Evolutionary conservation across 2,888 invertebrate species (phyloP).

Genomic region (Chironomus riparius): DNA sequence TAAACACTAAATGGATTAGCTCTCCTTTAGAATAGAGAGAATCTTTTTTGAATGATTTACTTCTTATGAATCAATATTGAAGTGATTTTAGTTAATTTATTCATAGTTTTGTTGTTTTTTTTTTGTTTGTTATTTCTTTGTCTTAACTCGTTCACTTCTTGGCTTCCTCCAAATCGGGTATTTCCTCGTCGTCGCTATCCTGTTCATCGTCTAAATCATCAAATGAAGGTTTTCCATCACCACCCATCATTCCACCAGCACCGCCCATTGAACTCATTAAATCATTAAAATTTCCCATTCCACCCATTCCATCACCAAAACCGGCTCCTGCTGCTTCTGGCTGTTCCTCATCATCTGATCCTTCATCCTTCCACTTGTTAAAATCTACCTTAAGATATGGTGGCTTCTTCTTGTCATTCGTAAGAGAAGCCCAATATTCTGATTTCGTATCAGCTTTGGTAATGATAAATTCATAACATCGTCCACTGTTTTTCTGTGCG

Average conservation of each 20-base stretch:
- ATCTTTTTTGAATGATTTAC: background rate
- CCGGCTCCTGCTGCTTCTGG: background rate
- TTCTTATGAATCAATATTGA: background rate
- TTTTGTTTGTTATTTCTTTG: background rate
- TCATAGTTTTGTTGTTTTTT: background rate
- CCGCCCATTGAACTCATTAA: slow-evolving; percentile 61
- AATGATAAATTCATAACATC: slow-evolving; percentile 66
- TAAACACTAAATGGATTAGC: slow-evolving; percentile 6
- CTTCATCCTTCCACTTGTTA: slow-evolving; percentile 96
- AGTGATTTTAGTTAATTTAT: background rate
- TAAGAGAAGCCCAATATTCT: slow-evolving; percentile 75
- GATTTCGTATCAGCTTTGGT: slow-evolving; percentile 59
- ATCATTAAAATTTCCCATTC: slow-evolving; percentile 39
- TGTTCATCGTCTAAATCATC: slow-evolving; percentile 59
- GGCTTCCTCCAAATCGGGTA: slow-evolving; percentile 15
- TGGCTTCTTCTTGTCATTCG: slow-evolving; percentile 78
- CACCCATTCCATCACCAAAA: slow-evolving; percentile 36
- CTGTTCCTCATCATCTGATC: slow-evolving; percentile 77
- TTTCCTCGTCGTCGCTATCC: slow-evolving; percentile 59
- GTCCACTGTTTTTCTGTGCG: slow-evolving; percentile 58
- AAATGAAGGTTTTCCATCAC: slow-evolving; percentile 56
- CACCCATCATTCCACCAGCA: slow-evolving; percentile 29
- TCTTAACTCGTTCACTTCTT: background rate
- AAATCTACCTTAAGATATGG: slow-evolving; percentile 97
- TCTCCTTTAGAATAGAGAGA: background rate